Percentiles rank a stretch among this genome's conserved stretches.
Evolutionary conservation across 92 coral and sea anemone genomes (phyloP).

Genomic region (Bergia puertoricense): DNA sequence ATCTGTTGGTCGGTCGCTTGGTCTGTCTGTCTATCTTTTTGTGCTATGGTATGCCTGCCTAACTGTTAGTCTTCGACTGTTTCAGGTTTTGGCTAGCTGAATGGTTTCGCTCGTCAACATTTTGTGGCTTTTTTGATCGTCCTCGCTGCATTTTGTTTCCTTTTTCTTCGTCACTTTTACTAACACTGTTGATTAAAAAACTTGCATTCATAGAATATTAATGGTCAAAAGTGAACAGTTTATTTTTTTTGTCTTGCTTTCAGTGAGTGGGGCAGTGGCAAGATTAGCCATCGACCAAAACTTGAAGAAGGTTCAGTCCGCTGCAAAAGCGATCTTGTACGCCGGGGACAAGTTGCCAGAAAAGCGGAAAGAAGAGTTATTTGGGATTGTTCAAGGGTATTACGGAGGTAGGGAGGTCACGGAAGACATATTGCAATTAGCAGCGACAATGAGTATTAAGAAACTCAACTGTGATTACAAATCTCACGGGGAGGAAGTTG

Average conservation of each 20-base stretch:
- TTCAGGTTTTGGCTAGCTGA: no score
- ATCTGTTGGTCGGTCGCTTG: no score
- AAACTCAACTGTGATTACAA: constrained; percentile 75
- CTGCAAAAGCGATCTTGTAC: constrained; percentile 81
- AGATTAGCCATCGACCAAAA: constrained; percentile 77
- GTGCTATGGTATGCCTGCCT: no score
- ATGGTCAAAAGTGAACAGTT: not conserved
- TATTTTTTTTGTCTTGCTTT: not conserved
- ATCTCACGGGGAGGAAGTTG: constrained; percentile 90
- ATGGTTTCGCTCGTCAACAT: no score
- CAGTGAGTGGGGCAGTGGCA: constrained; percentile 76
- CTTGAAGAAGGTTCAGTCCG: constrained; percentile 78
- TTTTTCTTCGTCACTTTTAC: not conserved
- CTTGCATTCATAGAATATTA: not conserved
- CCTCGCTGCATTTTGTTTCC: no score
- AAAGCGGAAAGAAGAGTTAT: constrained; percentile 63
- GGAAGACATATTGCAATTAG: constrained; percentile 64
- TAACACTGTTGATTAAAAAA: not conserved
- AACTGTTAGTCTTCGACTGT: no score
- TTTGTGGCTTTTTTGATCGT: no score
- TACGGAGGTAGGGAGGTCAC: constrained; percentile 50
- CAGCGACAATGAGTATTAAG: constrained; percentile 67
- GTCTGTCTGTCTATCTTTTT: no score
- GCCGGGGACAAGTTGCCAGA: constrained; percentile 73
- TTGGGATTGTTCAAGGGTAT: constrained; percentile 53